phyloP scores from a whole-genome alignment of 2,888 invertebrate genomes.

The Polymixis flavicincta region DNA sequence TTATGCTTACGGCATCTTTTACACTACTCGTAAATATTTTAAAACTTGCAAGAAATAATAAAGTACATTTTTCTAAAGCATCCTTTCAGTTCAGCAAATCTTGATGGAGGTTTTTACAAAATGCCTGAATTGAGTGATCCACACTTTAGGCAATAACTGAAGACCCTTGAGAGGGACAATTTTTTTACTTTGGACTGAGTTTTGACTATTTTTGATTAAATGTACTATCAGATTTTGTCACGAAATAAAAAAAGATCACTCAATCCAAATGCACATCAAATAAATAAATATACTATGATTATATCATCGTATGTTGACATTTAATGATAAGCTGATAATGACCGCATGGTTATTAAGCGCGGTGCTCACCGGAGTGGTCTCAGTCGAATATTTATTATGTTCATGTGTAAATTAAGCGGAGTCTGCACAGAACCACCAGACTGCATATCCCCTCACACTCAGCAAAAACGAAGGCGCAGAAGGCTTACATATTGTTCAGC shows the following conservation, averaged over 20 bases:
- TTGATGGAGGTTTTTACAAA: too few relatives aligned
- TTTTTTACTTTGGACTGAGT: too few relatives aligned
- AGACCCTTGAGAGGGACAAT: too few relatives aligned
- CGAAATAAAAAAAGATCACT: too few relatives aligned
- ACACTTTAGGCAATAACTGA: too few relatives aligned
- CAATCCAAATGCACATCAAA: too few relatives aligned
- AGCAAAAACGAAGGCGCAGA: background rate
- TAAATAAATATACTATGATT: background rate
- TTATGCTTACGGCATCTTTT: background rate
- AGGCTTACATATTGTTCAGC: background rate
- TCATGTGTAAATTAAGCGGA: conserved; percentile 34
- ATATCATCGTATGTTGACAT: background rate
- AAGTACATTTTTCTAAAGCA: background rate
- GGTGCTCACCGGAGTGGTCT: conserved; percentile 2
- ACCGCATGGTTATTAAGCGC: background rate
- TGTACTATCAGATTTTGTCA: too few relatives aligned
- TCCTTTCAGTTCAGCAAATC: background rate
- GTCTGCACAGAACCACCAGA: background rate
- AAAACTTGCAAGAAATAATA: background rate
- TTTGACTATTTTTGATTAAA: too few relatives aligned
- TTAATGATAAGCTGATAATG: background rate
- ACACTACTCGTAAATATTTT: background rate
- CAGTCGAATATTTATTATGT: conserved; percentile 23
- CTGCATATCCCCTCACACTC: background rate
- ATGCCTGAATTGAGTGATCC: too few relatives aligned